Conservation (phyloP, 1,140 invertebrate genomes). For the Cecropterus lyciades region DNA sequence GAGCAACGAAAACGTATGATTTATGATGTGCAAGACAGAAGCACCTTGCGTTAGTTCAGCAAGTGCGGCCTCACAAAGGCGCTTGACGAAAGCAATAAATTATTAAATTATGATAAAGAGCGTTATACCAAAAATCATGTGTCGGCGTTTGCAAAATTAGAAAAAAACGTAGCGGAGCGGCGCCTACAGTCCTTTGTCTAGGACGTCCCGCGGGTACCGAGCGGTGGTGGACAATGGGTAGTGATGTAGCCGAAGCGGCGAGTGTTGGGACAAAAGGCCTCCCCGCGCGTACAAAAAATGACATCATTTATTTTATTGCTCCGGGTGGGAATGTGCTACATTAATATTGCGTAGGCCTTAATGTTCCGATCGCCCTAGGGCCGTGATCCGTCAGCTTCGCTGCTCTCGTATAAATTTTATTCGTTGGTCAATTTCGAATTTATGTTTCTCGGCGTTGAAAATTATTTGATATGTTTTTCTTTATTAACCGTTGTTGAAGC, state of each 20-base stretch:
- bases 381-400: conserved; percentile 65
- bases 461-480: conserved; percentile 37
- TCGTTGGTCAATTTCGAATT: conserved; percentile 40
- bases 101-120: conserved; percentile 81
- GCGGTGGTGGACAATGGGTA: conserved; percentile 53
- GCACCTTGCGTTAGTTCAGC: conserved; percentile 67
- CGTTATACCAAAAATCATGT: conserved; percentile 56
- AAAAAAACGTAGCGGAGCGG: conserved; percentile 62
- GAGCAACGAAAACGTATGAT: conserved; percentile 51
- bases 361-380: conserved; percentile 75
- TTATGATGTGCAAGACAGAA: conserved; percentile 70
- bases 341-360: conserved; percentile 79
- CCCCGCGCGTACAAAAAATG: conserved; percentile 80
- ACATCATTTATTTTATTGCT: conserved; percentile 84
- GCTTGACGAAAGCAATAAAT: conserved; percentile 77
- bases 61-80: conserved; percentile 67
- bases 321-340: conserved; percentile 78
- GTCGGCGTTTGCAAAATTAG: conserved; percentile 54
- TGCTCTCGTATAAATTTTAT: conserved; percentile 64
- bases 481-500: conserved; percentile 13
- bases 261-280: conserved; percentile 68
- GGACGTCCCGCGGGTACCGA: conserved; percentile 64
- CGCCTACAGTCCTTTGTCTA: conserved; percentile 78
- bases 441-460: conserved; percentile 39
- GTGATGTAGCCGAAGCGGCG: conserved; percentile 60